These are phyloP conservation scores for Drosophila sulfurigaster DNA, from an alignment of 1,140 invertebrate species.

Conservation along the genomic window DNA sequence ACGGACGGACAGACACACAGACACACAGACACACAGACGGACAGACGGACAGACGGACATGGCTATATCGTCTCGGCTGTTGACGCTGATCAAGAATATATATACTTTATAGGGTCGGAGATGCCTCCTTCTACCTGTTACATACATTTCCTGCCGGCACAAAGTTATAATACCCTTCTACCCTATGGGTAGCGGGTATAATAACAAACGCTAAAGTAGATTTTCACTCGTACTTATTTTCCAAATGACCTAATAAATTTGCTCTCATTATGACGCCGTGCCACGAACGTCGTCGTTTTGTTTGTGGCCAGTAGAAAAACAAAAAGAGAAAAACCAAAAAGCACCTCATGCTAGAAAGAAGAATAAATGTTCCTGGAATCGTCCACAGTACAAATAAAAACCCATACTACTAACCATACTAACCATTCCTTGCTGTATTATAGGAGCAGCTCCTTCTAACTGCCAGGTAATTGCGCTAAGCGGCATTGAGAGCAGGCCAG, in stretches of 20 bases:
- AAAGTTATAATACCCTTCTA: no score
- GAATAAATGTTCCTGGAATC: constrained; percentile 47
- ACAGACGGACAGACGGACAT: no score
- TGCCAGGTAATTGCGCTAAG: constrained; percentile 74
- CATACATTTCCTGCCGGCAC: no score
- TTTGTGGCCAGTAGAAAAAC: constrained; percentile 67
- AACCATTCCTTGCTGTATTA: no score
- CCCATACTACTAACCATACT: not conserved
- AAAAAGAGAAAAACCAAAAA: constrained; percentile 10
- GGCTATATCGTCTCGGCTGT: no score
- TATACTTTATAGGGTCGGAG: no score
- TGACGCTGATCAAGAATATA: no score
- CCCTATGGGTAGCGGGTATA: no score
- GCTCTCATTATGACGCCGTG: constrained; percentile 78
- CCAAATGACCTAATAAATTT: constrained; percentile 83
- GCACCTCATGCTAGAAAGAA: constrained; percentile 28
- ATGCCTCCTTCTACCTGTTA: no score
- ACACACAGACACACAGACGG: no score
- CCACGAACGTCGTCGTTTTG: constrained; percentile 64
- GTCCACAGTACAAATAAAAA: constrained; percentile 62
- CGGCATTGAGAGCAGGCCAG: constrained; percentile 56
- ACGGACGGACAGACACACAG: no score
- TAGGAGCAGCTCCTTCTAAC: constrained; percentile 23
- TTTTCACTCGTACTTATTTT: constrained; percentile 71
- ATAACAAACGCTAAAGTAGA: constrained; percentile 54